These are phyloP conservation scores for Prosapia bicincta DNA, from an alignment of 2,888 invertebrate species.

Conservation along the genomic window DNA sequence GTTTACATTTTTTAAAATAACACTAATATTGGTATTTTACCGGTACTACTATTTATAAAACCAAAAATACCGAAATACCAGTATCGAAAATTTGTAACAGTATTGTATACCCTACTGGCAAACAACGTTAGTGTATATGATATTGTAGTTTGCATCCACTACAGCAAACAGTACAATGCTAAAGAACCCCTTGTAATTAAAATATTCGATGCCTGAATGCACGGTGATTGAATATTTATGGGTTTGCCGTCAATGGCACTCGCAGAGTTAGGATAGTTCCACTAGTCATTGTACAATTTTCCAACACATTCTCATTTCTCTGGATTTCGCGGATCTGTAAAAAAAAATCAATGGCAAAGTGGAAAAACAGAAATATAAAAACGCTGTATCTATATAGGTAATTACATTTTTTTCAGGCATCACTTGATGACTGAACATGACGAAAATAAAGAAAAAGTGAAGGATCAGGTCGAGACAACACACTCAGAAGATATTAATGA, in stretches of 20 bases:
- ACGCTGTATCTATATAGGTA: not conserved
- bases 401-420: conserved; percentile 17
- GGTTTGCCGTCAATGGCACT: conserved; percentile 40
- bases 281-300: conserved; percentile 36
- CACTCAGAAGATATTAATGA: not conserved
- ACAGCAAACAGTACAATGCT: no score
- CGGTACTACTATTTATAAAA: no score
- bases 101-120: no score
- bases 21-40: no score
- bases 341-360: conserved; percentile 12
- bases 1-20: no score
- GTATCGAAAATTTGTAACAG: no score
- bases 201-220: no score
- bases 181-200: no score
- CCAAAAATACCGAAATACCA: no score
- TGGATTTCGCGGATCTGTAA: conserved; percentile 34
- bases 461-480: conserved; percentile 6
- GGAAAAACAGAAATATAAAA: not conserved
- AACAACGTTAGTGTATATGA: no score
- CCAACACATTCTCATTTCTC: conserved; percentile 38
- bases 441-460: not conserved
- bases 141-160: no score
- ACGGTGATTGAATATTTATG: conserved; percentile 36
- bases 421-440: conserved; percentile 4
- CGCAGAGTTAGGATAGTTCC: conserved; percentile 41